Evolutionary conservation across 1,140 invertebrate genomes (phyloP).

Genomic region (Dufourea novaeangliae): DNA sequence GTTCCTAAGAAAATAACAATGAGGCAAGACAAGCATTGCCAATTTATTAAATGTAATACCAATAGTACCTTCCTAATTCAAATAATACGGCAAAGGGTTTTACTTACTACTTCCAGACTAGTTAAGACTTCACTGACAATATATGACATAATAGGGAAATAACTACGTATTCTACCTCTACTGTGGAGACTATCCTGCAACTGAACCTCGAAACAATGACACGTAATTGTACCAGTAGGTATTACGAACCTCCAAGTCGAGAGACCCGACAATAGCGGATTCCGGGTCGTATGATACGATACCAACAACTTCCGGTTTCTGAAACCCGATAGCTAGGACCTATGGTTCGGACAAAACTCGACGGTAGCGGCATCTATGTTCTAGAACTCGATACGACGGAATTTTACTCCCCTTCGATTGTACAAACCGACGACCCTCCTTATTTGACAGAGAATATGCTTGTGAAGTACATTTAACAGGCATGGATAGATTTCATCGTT

Average conservation of each 20-base stretch:
- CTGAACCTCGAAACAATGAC: neutral
- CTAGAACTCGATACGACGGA: neutral
- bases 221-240: neutral
- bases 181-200: neutral
- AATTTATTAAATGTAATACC: no score
- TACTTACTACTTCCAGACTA: no score
- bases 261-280: slow-evolving; percentile 3
- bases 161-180: neutral
- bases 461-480: slow-evolving; percentile 13
- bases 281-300: neutral
- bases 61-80: no score
- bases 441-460: slow-evolving; percentile 24
- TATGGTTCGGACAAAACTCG: neutral
- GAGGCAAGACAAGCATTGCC: no score
- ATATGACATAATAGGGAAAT: no score
- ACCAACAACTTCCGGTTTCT: neutral
- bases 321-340: neutral
- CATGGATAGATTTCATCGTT: slow-evolving; percentile 15
- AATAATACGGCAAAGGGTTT: no score
- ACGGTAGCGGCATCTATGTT: neutral
- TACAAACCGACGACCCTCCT: neutral
- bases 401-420: neutral
- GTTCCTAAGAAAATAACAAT: no score
- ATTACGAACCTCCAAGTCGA: neutral
- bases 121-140: no score